Conservation (phyloP, 2,113 vertebrate species). For the Haliaeetus leucogaster region DNA sequence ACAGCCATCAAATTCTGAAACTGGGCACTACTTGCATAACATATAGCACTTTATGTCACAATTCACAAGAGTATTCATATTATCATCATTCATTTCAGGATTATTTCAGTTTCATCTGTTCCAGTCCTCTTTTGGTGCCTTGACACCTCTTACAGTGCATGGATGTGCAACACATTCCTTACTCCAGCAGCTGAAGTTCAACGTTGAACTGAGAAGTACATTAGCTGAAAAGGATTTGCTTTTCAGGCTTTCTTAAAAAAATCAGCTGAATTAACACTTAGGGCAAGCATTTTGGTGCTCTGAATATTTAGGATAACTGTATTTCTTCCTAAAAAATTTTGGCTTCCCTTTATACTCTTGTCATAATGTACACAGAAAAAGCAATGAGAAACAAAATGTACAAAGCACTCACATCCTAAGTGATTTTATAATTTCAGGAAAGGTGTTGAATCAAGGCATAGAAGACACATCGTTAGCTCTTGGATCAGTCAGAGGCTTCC, state of each 20-base stretch:
- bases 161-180: not conserved
- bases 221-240: not conserved
- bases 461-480: not conserved
- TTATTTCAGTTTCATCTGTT: not conserved
- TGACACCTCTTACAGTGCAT: not conserved
- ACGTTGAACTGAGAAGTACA: not conserved
- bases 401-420: not conserved
- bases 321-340: not conserved
- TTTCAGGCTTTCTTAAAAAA: not conserved
- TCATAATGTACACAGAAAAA: not conserved
- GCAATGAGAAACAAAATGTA: not conserved
- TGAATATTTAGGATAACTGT: not conserved
- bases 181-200: not conserved
- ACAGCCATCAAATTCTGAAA: not conserved
- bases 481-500: not conserved
- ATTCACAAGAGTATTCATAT: not conserved
- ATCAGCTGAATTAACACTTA: not conserved
- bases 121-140: not conserved
- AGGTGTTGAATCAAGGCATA: not conserved
- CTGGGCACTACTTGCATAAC: not conserved
- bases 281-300: not conserved
- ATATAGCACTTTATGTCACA: not conserved
- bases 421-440: not conserved
- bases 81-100: not conserved
- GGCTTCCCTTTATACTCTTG: not conserved